These are phyloP conservation scores for Pangasius mekongensis DNA, from an alignment of 2,797 vertebrate species.

Conservation along the genomic window DNA sequence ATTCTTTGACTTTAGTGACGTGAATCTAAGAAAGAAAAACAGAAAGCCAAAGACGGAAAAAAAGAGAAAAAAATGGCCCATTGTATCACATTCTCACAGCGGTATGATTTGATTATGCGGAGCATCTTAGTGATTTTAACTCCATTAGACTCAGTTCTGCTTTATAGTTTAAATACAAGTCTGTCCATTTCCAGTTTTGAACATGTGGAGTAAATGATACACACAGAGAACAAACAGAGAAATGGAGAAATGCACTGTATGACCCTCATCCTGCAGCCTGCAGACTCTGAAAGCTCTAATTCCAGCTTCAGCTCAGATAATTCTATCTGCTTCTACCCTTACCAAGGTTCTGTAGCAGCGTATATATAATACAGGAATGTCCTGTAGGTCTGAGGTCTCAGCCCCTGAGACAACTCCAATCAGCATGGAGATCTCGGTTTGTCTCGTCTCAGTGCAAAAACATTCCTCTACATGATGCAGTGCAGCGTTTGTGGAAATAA, in stretches of 20 bases:
- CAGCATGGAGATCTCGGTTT: not conserved
- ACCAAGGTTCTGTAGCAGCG: not conserved
- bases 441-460: not conserved
- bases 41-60: not conserved
- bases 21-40: not conserved
- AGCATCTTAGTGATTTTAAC: not conserved
- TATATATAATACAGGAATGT: not conserved
- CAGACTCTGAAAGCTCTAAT: not conserved
- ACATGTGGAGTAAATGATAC: not conserved
- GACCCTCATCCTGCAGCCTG: not conserved
- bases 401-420: not conserved
- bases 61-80: not conserved
- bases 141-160: not conserved
- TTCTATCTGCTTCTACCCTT: not conserved
- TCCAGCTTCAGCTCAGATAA: not conserved
- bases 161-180: not conserved
- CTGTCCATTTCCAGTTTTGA: not conserved
- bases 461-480: constrained; percentile 13
- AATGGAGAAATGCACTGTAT: not conserved
- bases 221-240: not conserved
- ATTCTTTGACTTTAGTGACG: not conserved
- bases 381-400: not conserved
- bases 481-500: constrained; percentile 24
- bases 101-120: not conserved
- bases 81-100: not conserved